Conservation (phyloP, 2,888 invertebrate species). For the Lydus trimaculatus region DNA sequence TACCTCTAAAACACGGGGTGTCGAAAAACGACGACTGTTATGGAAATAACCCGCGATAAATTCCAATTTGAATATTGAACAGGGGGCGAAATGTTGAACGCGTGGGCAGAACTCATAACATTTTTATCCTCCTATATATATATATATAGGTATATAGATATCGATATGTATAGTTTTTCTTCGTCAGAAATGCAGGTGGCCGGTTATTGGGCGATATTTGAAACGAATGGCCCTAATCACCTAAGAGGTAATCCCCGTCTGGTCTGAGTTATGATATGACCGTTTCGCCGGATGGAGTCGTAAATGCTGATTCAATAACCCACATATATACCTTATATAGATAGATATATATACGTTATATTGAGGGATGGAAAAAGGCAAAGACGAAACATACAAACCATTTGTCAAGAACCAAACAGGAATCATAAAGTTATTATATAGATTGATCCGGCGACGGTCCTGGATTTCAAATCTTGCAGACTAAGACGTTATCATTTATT, state of each 20-base stretch:
- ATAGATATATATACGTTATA: background rate
- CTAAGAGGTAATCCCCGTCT: conserved; percentile 60
- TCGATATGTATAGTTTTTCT: conserved; percentile 33
- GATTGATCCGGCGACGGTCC: conserved; percentile 35
- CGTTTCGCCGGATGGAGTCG: conserved; percentile 56
- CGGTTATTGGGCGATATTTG: conserved; percentile 52
- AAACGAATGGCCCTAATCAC: conserved; percentile 61
- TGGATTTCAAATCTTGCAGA: conserved; percentile 21
- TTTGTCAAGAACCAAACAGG: conserved; percentile 52
- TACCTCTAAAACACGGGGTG: conserved; percentile 25
- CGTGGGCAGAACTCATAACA: background rate
- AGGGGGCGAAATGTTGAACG: conserved; percentile 13
- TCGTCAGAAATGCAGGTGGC: conserved; percentile 6
- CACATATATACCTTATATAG: conserved; percentile 51
- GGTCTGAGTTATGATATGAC: conserved; percentile 60
- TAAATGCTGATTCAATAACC: conserved; percentile 61
- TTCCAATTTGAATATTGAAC: conserved; percentile 23
- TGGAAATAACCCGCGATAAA: conserved; percentile 31
- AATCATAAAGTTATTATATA: conserved; percentile 59
- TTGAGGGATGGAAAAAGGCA: conserved; percentile 32
- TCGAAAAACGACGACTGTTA: conserved; percentile 30
- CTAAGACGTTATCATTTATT: conserved; percentile 5
- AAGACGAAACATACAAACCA: conserved; percentile 48
- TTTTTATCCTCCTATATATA: conserved; percentile 25
- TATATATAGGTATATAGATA: background rate